A percentile compares a stretch with the other conserved stretches of the same genome.
Conservation (phyloP, 2,888 invertebrate species). For the Lacanobia wlatinum region DNA sequence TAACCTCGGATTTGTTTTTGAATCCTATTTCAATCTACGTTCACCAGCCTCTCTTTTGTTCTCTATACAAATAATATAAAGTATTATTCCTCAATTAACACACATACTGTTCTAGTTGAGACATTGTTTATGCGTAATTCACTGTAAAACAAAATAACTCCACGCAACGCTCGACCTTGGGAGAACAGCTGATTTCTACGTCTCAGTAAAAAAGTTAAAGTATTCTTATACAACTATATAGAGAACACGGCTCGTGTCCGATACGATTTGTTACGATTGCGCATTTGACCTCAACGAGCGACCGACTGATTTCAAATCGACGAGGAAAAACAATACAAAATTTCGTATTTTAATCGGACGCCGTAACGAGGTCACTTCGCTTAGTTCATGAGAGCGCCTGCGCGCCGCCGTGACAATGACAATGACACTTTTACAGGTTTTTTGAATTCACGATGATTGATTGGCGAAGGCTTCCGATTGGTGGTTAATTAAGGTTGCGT, state of each 20-base stretch:
- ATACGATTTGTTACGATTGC: slow-evolving; percentile 75
- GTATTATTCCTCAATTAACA: slow-evolving; percentile 59
- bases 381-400: slow-evolving; percentile 61
- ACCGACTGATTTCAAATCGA: slow-evolving; percentile 77
- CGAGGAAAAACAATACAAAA: slow-evolving; percentile 78
- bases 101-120: slow-evolving; percentile 67
- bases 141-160: slow-evolving; percentile 63
- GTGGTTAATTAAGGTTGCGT: slow-evolving; percentile 50
- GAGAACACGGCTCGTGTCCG: slow-evolving; percentile 60
- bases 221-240: slow-evolving; percentile 58
- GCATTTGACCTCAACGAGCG: slow-evolving; percentile 73
- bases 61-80: slow-evolving; percentile 29
- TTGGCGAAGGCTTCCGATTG: slow-evolving; percentile 63
- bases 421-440: slow-evolving; percentile 72
- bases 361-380: slow-evolving; percentile 69
- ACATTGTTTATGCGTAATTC: slow-evolving; percentile 61
- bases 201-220: slow-evolving; percentile 66
- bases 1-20: slow-evolving; percentile 59
- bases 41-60: slow-evolving; percentile 53
- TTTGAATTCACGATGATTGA: slow-evolving; percentile 64
- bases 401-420: slow-evolving; percentile 75
- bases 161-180: slow-evolving; percentile 72
- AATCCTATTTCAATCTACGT: slow-evolving; percentile 48
- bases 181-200: slow-evolving; percentile 79
- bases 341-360: slow-evolving; percentile 73